Conservation (phyloP, 2,888 invertebrate genomes). For the Masnerella sp. region DNA sequence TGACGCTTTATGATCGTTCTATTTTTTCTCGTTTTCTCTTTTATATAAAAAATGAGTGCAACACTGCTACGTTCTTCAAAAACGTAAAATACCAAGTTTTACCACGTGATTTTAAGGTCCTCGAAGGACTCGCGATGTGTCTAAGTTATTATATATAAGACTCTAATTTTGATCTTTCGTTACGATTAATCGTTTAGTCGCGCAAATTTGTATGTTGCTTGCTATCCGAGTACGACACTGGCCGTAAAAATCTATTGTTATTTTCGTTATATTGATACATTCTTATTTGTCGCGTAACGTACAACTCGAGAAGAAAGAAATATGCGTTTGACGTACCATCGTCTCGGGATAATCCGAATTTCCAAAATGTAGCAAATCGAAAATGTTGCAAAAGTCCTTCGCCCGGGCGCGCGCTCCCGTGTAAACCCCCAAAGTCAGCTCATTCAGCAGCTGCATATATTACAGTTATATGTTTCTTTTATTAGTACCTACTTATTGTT, state of each 20-base stretch:
- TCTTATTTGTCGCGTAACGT: conserved; percentile 36
- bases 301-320: conserved; percentile 47
- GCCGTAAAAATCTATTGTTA: conserved; percentile 45
- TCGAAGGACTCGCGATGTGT: conserved; percentile 21
- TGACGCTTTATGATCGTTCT: no score
- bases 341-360: conserved; percentile 21
- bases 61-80: conserved; percentile 29
- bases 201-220: conserved; percentile 14
- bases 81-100: conserved; percentile 40
- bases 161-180: conserved; percentile 41
- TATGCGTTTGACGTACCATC: conserved; percentile 14
- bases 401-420: conserved; percentile 24
- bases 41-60: conserved; percentile 31
- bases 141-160: conserved; percentile 33
- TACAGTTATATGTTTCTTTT: conserved; percentile 65
- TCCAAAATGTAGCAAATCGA: conserved; percentile 49
- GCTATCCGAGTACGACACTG: conserved; percentile 55
- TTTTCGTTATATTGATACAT: conserved; percentile 27
- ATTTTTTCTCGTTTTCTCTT: conserved; percentile 1
- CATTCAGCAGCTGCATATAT: conserved; percentile 42
- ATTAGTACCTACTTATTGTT: conserved; percentile 75
- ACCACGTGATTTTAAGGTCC: conserved; percentile 32
- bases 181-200: not conserved
- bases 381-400: conserved; percentile 47
- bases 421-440: conserved; percentile 33